Conservation (phyloP, 2,888 invertebrate genomes). For the Toxonevra muliebris region DNA sequence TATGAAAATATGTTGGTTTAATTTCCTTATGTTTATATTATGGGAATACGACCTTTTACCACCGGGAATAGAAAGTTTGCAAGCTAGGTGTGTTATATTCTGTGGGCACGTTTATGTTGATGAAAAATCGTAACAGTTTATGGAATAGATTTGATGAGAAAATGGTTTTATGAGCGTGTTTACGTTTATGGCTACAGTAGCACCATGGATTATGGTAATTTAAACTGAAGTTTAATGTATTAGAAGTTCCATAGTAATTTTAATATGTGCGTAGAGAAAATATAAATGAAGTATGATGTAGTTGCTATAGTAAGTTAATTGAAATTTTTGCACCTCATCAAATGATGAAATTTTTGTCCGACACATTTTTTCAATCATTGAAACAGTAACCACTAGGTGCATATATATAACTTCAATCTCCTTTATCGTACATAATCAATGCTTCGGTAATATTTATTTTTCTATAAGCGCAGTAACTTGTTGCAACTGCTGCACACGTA, state of each 20-base stretch:
- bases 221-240: constrained; percentile 10
- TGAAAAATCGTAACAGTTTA: constrained; percentile 28
- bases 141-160: constrained; percentile 23
- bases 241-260: no score
- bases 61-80: no score
- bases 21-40: no score
- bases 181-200: constrained; percentile 15
- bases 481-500: background rate
- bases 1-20: no score
- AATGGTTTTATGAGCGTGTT: constrained; percentile 23
- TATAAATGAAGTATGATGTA: no score
- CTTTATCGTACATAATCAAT: background rate
- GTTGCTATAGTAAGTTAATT: constrained; percentile 13
- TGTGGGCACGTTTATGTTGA: constrained; percentile 7
- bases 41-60: no score
- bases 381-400: background rate
- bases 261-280: no score
- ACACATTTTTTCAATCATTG: constrained; percentile 1
- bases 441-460: background rate
- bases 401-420: background rate
- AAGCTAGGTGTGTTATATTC: no score
- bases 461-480: background rate
- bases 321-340: constrained; percentile 31
- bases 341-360: constrained; percentile 4
- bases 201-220: constrained; percentile 25